Conservation (phyloP, 2,113 vertebrate species). For the Circaetus gallicus region DNA sequence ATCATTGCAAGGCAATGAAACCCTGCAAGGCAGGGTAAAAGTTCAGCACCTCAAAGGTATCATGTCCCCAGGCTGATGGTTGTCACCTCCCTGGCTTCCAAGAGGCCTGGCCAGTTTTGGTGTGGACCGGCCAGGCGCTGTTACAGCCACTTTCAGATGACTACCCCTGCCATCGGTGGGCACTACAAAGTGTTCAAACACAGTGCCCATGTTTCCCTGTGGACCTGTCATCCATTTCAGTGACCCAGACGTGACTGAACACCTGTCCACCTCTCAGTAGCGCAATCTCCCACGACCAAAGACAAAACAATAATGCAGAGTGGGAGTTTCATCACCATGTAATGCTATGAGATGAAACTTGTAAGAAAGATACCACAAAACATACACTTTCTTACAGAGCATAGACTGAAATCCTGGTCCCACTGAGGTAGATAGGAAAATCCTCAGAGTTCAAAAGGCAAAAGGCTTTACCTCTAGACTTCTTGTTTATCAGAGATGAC, state of each 20-base stretch:
- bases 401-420: not conserved
- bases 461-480: not conserved
- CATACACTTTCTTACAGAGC: not conserved
- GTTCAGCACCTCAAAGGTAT: not conserved
- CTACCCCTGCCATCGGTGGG: accelerated
- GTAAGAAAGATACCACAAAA: not conserved
- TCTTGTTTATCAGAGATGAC: not conserved
- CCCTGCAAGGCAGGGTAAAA: not conserved
- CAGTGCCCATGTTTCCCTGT: not conserved
- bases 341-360: not conserved
- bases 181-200: not conserved
- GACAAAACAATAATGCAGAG: not conserved
- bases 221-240: not conserved
- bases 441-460: not conserved
- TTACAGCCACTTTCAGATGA: not conserved
- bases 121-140: not conserved
- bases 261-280: not conserved
- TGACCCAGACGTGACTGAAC: not conserved
- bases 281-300: not conserved
- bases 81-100: not conserved
- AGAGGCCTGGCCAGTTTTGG: not conserved
- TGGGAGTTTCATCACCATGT: not conserved
- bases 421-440: not conserved
- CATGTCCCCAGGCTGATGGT: accelerated
- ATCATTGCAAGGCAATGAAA: not conserved